Percentiles rank a stretch among this genome's conserved stretches.
These are phyloP conservation scores for Eleginops maclovinus DNA, from an alignment of 2,113 vertebrate genomes.

Conservation along the genomic window DNA sequence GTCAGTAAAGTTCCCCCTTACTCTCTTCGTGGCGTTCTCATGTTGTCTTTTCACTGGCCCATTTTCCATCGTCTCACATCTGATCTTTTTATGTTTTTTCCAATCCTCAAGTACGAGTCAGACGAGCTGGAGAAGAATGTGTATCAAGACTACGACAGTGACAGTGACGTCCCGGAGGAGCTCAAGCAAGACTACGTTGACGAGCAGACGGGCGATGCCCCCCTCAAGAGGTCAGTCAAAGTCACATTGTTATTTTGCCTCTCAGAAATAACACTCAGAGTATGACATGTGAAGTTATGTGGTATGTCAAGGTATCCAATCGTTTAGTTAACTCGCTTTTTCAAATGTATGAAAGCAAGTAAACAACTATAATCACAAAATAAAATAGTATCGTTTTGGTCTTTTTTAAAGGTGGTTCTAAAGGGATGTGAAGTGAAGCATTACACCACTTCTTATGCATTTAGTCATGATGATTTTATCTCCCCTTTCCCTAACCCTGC, in stretches of 20 bases:
- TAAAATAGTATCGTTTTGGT: neutral
- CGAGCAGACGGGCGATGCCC: conserved; percentile 95
- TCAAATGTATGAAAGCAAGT: neutral
- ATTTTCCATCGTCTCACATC: neutral
- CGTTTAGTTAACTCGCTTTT: neutral
- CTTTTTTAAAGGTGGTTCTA: neutral
- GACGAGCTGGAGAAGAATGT: conserved; percentile 97
- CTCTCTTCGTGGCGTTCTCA: neutral
- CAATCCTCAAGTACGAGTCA: conserved; percentile 90
- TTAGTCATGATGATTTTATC: conserved; percentile 31
- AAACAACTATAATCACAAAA: conserved; percentile 6
- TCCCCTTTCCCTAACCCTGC: conserved; percentile 41
- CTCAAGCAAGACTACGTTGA: conserved; percentile 97
- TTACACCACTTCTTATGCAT: conserved; percentile 13
- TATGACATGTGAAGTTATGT: neutral
- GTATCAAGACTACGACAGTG: conserved; percentile 97
- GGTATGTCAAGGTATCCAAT: neutral
- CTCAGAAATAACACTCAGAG: neutral
- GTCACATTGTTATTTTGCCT: neutral
- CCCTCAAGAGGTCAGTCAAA: conserved; percentile 90
- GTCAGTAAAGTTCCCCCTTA: neutral
- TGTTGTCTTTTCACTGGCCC: neutral
- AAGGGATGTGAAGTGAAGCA: conserved; percentile 27
- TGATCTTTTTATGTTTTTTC: conserved; percentile 4
- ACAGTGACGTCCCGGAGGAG: conserved; percentile 97